phyloP scores from a whole-genome alignment of 2,797 vertebrate species.

The Muscicapa striata region DNA sequence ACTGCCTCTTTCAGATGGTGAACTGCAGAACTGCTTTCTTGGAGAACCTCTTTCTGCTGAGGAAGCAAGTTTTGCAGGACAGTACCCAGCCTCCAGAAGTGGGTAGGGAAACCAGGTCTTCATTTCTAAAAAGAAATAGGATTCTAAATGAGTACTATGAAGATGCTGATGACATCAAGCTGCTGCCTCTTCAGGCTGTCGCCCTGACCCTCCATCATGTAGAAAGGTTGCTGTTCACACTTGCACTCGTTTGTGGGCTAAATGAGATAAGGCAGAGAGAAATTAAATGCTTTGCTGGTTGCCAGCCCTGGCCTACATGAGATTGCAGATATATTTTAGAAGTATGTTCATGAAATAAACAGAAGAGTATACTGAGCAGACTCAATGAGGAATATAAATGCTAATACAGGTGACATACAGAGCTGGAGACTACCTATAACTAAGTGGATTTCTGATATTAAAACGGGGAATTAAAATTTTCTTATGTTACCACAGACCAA shows the following conservation, averaged over 20 bases:
- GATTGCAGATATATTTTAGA: constrained; percentile 57
- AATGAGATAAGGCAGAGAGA: constrained; percentile 54
- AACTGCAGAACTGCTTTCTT: not conserved
- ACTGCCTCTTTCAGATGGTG: not conserved
- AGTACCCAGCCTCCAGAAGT: constrained; percentile 18
- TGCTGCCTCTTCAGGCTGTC: constrained; percentile 38
- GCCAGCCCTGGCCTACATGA: constrained; percentile 43
- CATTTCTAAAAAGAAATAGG: constrained; percentile 12
- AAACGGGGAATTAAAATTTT: constrained; percentile 70
- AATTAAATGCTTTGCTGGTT: constrained; percentile 46
- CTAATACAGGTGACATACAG: constrained; percentile 78
- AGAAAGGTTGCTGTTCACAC: constrained; percentile 54
- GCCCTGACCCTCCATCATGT: not conserved
- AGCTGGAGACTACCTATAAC: constrained; percentile 81
- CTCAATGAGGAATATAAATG: constrained; percentile 74
- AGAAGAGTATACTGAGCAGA: constrained; percentile 78
- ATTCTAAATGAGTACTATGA: not conserved
- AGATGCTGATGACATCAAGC: constrained; percentile 47
- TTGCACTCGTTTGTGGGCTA: constrained; percentile 15
- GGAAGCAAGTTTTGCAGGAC: not conserved
- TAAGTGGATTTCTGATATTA: constrained; percentile 82
- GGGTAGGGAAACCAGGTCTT: constrained; percentile 31
- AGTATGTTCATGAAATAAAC: constrained; percentile 55
- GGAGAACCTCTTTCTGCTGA: not conserved
- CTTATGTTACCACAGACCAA: constrained; percentile 66